Percentiles rank a stretch among this genome's conserved stretches.
phyloP scores from a whole-genome alignment of 2,113 vertebrate species.

The Leiothrix lutea region DNA sequence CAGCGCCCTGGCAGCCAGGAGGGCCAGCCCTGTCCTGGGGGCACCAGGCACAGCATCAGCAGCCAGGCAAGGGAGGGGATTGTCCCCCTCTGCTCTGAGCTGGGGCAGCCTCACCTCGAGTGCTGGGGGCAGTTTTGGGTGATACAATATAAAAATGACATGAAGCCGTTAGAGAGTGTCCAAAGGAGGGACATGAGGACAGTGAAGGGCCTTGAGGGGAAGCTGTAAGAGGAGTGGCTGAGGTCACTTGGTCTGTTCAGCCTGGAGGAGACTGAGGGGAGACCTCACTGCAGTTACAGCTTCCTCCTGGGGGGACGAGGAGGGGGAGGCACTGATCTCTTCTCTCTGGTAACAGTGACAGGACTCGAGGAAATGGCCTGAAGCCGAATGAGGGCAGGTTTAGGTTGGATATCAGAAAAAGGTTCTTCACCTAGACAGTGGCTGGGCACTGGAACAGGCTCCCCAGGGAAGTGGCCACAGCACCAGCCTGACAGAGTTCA shows the following conservation, averaged over 20 bases:
- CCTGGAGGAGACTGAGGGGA: not conserved
- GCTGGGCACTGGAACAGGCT: not conserved
- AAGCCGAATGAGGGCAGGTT: not conserved
- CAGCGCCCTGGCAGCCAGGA: not conserved
- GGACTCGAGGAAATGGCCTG: not conserved
- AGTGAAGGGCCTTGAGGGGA: not conserved
- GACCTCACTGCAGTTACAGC: not conserved
- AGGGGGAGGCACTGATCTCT: not conserved
- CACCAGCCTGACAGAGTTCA: not conserved
- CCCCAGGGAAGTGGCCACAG: not conserved
- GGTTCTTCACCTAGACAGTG: not conserved
- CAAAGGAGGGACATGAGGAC: not conserved
- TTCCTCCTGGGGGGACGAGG: not conserved
- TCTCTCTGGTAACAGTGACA: not conserved
- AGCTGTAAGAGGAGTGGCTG: not conserved
- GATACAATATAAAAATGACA: not conserved
- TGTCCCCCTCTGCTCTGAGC: not conserved
- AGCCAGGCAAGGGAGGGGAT: not conserved
- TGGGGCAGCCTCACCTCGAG: not conserved
- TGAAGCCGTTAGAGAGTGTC: not conserved
- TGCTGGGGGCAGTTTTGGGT: not conserved
- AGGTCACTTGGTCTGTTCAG: not conserved
- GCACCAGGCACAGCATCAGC: not conserved
- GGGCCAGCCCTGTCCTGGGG: not conserved
- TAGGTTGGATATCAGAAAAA: not conserved